A percentile compares a stretch with the other conserved stretches of the same genome.
phyloP scores from a whole-genome alignment of 2,888 invertebrate genomes.

The Spatulosminthurus flaviceps region DNA sequence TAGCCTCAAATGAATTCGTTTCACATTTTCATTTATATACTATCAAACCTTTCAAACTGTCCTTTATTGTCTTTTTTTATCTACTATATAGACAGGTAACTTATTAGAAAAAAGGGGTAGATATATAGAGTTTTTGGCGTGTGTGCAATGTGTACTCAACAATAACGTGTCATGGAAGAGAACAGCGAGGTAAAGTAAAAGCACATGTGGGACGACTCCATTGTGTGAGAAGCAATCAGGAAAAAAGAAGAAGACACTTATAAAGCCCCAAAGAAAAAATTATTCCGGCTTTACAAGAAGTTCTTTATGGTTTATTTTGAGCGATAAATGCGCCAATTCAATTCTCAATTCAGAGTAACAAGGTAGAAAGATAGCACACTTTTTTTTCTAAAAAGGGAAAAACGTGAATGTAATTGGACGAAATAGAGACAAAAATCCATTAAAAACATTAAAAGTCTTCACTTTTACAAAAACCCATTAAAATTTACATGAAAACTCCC shows the following conservation, averaged over 20 bases:
- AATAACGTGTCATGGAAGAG: too few relatives aligned
- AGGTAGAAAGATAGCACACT: neutral
- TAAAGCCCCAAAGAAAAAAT: too few relatives aligned
- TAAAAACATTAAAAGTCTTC: neutral
- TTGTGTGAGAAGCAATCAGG: too few relatives aligned
- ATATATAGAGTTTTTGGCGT: too few relatives aligned
- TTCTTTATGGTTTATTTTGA: too few relatives aligned
- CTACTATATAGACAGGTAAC: neutral
- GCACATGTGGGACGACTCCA: too few relatives aligned
- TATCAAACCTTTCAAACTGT: conserved; percentile 9
- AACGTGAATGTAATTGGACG: neutral
- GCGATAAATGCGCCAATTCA: too few relatives aligned
- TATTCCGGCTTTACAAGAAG: too few relatives aligned
- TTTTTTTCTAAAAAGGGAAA: neutral
- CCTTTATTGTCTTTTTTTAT: neutral
- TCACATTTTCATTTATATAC: neutral
- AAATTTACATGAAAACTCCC: neutral
- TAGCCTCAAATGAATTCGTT: neutral
- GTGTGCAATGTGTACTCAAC: neutral
- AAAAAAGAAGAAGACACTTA: too few relatives aligned
- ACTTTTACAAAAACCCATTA: neutral
- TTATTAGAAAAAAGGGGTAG: too few relatives aligned
- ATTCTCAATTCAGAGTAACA: too few relatives aligned
- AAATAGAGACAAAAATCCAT: neutral
- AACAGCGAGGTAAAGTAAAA: too few relatives aligned